phyloP scores from a whole-genome alignment of 2,797 vertebrate species.

The Melanotaenia boesemani region DNA sequence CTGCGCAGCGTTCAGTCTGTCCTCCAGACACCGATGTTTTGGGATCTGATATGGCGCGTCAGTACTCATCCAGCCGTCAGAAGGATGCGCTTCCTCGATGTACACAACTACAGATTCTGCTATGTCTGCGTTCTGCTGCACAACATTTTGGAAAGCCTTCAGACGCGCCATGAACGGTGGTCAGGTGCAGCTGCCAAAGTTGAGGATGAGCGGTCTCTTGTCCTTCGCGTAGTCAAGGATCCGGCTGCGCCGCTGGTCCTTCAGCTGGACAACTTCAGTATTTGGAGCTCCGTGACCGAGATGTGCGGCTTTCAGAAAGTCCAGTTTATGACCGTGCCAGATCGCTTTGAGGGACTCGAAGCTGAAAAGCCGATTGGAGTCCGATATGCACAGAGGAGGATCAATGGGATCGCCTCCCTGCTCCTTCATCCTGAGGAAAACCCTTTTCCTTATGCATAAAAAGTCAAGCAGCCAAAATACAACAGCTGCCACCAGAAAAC shows the following conservation, averaged over 20 bases:
- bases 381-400: constrained; percentile 93
- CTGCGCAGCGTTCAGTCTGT: constrained; percentile 90
- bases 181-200: constrained; percentile 99
- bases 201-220: constrained; percentile 92
- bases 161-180: constrained; percentile 98
- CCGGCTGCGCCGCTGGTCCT: constrained; percentile 82
- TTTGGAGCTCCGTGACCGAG: constrained; percentile 91
- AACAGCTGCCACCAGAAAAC: constrained; percentile 92
- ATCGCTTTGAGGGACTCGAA: constrained; percentile 94
- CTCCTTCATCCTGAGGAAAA: constrained; percentile 81
- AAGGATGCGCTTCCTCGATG: constrained; percentile 97
- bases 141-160: constrained; percentile 92
- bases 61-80: constrained; percentile 96
- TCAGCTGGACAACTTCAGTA: constrained; percentile 91
- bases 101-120: constrained; percentile 95
- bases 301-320: constrained; percentile 94
- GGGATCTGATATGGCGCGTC: constrained; percentile 95
- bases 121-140: constrained; percentile 88
- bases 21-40: constrained; percentile 92
- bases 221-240: constrained; percentile 92
- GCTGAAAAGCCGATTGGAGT: constrained; percentile 94
- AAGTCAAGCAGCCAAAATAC: constrained; percentile 97
- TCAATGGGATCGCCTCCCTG: constrained; percentile 84
- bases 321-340: constrained; percentile 96
- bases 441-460: constrained; percentile 92